Percentiles rank a stretch among this genome's conserved stretches.
Conservation (phyloP, 2,888 invertebrate species). For the Agrochola litura region DNA sequence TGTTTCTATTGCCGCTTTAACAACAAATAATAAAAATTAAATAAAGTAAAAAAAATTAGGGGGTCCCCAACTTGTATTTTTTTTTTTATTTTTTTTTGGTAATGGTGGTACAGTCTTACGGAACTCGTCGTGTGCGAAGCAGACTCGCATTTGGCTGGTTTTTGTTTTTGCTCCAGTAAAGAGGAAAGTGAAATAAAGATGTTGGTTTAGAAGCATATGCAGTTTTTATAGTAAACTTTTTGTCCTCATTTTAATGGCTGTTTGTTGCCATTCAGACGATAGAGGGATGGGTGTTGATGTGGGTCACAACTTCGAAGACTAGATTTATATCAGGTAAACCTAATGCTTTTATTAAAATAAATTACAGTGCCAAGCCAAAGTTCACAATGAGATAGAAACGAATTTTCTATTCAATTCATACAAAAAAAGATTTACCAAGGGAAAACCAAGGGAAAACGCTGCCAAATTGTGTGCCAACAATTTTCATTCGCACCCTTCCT, state of each 20-base stretch:
- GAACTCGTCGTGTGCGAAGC: too few species aligned
- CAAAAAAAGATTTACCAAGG: conserved; percentile 26
- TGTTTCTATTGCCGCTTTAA: too few species aligned
- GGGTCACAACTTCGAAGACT: conserved; percentile 12
- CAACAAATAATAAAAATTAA: too few species aligned
- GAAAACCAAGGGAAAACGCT: conserved; percentile 15
- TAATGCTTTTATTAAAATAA: neutral
- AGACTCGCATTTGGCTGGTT: too few species aligned
- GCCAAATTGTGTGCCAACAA: conserved; percentile 50
- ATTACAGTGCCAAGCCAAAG: neutral
- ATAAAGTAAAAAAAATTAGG: too few species aligned
- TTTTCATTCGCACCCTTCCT: conserved; percentile 47
- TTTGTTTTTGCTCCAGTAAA: neutral
- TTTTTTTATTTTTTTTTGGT: too few species aligned
- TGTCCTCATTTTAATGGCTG: conserved; percentile 12
- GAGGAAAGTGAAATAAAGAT: neutral
- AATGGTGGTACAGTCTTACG: too few species aligned
- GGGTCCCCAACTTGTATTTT: too few species aligned
- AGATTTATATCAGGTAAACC: conserved; percentile 13
- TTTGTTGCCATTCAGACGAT: conserved; percentile 13
- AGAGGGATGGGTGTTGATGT: conserved; percentile 6
- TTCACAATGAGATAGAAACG: conserved; percentile 19
- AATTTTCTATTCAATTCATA: conserved; percentile 30
- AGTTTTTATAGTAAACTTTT: conserved; percentile 16
- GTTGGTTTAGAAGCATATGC: neutral